Evolutionary conservation across 2,888 invertebrate genomes (phyloP), one percentile per base, ranked within the genome.

Genomic region (Drosophila mulleri): DNA sequence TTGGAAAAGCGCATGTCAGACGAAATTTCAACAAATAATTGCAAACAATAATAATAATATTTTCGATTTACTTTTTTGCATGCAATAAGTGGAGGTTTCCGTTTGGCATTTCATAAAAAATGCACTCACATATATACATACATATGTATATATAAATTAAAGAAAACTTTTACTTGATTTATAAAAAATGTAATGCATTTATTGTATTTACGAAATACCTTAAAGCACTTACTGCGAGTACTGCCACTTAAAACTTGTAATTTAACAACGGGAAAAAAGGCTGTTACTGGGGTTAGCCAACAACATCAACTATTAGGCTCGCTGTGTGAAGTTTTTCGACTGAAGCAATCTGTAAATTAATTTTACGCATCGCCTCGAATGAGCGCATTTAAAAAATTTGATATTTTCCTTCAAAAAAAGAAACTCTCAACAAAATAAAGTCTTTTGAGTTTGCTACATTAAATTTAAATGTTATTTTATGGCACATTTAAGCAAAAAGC

Each of bases 351-450:
- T 39, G 26, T 58, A 58, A 72, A 83, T 67, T 68, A 67, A 83
- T 66, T 86, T 65, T 42, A 70, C 72, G 79, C 70, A 54, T 67
- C 78, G 61, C 74, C 70, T 64, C 54, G 67, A 74, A 58, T 52
- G 47, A 48, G 60, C 3, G 35, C 32, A 52, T 47, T 52, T 58
- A 65, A 61, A 44, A 48, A 64, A 54, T 50, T 37, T 26, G 9
- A 32, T 44, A 14, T 48, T 48, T 29, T 29, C 3, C 6, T 5
- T 29, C 2, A 45, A 23, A 54, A n/a, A 57, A 45, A 23, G 9
- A 45, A n/a, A 52, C 8, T 5, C 6, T 44, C 14, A n/a, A 35
- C 23, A 62, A 29, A n/a, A 23, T 20, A 2, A 16, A 12, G 16
- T 16, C 8, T 37, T 23, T 53, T 23, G 23, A 35, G 35, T 23